Conservation (phyloP, 2,888 invertebrate species). For the Himalopsyche anomala region DNA sequence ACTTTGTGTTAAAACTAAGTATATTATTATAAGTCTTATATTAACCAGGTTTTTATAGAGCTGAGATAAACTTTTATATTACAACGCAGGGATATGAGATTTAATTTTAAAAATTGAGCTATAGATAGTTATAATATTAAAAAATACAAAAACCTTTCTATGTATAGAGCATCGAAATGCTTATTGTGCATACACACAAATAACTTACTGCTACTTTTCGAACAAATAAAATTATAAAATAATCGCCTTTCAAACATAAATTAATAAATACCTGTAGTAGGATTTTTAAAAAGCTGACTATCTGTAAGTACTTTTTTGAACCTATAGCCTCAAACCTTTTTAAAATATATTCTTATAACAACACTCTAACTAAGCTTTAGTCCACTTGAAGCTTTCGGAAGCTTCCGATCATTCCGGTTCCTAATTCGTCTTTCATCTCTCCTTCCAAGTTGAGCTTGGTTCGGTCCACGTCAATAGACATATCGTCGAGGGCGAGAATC, state of each 20-base stretch:
- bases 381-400: conserved; percentile 91
- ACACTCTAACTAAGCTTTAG: conserved; percentile 70
- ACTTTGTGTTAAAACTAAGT: too few relatives aligned
- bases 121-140: too few relatives aligned
- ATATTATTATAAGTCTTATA: too few relatives aligned
- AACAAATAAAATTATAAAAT: too few relatives aligned
- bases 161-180: too few relatives aligned
- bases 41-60: too few relatives aligned
- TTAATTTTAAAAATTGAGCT: too few relatives aligned
- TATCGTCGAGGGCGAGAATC: conserved; percentile 84
- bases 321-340: conserved; percentile 31
- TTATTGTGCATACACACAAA: too few relatives aligned
- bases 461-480: conserved; percentile 83
- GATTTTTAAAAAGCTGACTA: neutral
- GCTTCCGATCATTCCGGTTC: conserved; percentile 86
- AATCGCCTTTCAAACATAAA: neutral
- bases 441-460: conserved; percentile 75
- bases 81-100: too few relatives aligned
- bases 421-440: conserved; percentile 82
- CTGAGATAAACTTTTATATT: too few relatives aligned
- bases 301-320: neutral
- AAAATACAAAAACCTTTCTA: too few relatives aligned
- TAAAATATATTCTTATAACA: conserved; percentile 36
- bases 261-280: neutral
- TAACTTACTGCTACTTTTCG: too few relatives aligned